phyloP scores from a whole-genome alignment of 2,888 invertebrate species.

The Theretra japonica region DNA sequence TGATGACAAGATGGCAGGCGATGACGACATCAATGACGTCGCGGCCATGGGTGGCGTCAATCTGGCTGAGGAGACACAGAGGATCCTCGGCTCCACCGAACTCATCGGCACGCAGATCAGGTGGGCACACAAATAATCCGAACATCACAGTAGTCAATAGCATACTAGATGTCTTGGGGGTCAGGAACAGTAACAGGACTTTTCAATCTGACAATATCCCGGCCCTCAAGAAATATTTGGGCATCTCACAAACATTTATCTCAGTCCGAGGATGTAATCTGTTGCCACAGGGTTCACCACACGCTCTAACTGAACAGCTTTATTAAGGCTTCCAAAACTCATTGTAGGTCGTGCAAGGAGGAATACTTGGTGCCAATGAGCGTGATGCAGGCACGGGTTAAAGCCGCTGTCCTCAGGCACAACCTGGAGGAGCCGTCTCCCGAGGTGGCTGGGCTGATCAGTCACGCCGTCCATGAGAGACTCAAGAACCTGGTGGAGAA shows the following conservation, averaged over 20 bases:
- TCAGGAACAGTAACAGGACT: too few species aligned
- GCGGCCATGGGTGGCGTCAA: constrained; percentile 99
- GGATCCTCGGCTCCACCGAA: constrained; percentile 95
- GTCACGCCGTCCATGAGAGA: constrained; percentile 97
- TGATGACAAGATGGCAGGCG: constrained; percentile 88
- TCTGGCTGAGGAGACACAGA: constrained; percentile 97
- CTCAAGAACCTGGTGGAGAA: constrained; percentile 96
- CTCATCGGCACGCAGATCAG: constrained; percentile 94
- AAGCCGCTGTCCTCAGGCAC: constrained; percentile 89
- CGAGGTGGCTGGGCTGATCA: constrained; percentile 95
- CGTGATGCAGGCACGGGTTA: constrained; percentile 91
- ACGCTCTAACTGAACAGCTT: too few species aligned
- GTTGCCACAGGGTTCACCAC: too few species aligned
- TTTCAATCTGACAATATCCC: too few species aligned
- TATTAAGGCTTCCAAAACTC: too few species aligned
- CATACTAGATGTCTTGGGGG: too few species aligned
- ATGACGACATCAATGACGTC: constrained; percentile 99
- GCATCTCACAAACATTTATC: too few species aligned
- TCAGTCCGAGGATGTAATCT: too few species aligned
- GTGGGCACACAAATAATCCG: constrained; percentile 62
- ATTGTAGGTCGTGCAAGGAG: constrained; percentile 92
- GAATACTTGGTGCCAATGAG: constrained; percentile 93
- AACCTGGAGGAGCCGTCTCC: constrained; percentile 93
- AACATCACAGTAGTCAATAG: too few species aligned
- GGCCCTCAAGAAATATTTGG: too few species aligned